Conservation (phyloP, 2,113 vertebrate species). For the Murina feae region DNA sequence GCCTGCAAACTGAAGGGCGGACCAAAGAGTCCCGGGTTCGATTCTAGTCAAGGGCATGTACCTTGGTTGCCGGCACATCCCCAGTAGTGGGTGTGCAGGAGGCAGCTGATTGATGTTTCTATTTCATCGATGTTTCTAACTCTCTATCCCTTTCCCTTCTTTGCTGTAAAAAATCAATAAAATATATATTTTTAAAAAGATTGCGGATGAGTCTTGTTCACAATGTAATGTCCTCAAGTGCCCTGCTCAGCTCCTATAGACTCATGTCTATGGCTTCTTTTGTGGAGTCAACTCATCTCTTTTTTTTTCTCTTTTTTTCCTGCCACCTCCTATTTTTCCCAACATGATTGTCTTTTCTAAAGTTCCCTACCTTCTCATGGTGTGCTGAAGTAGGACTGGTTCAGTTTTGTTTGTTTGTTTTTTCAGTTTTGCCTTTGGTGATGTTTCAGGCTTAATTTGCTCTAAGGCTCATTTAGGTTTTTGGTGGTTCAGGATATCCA, state of each 20-base stretch:
- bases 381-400: neutral
- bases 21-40: too few relatives aligned
- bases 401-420: neutral
- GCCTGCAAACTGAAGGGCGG: too few relatives aligned
- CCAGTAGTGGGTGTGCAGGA: too few relatives aligned
- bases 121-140: too few relatives aligned
- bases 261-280: neutral
- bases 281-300: neutral
- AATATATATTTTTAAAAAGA: too few relatives aligned
- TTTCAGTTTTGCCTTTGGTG: neutral
- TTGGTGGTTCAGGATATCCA: neutral
- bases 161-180: too few relatives aligned
- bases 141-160: too few relatives aligned
- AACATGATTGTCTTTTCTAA: neutral
- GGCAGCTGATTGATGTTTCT: too few relatives aligned
- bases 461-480: neutral
- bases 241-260: neutral
- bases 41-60: too few relatives aligned
- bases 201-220: neutral
- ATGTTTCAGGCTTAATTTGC: neutral
- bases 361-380: neutral
- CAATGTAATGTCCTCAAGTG: neutral
- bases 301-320: neutral
- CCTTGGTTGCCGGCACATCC: fast-evolving
- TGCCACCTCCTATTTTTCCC: neutral